A percentile compares a stretch with the other conserved stretches of the same genome.
Evolutionary conservation across 2,113 vertebrate species (phyloP).

Genomic region (Felis catus): DNA sequence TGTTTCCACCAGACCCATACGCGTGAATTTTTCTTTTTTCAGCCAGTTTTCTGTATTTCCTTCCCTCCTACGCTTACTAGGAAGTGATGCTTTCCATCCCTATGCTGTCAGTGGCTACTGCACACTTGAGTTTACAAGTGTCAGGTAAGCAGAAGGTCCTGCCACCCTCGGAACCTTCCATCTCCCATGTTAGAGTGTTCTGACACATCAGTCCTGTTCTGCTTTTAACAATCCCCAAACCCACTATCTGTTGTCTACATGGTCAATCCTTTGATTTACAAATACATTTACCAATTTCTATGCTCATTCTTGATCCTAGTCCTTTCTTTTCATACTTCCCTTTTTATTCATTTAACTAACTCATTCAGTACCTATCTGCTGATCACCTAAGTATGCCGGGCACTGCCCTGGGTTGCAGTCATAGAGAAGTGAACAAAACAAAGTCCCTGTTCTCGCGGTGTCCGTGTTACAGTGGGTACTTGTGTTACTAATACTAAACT

Average conservation of each 20-base stretch:
- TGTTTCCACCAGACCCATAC: not conserved
- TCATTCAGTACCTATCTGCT: not conserved
- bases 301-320: not conserved
- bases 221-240: not conserved
- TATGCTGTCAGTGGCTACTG: no score
- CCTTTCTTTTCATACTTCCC: not conserved
- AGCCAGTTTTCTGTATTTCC: not conserved
- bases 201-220: rapidly evolving
- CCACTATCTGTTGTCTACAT: not conserved
- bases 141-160: rapidly evolving
- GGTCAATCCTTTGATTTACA: not conserved
- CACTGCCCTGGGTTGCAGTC: not conserved
- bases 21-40: not conserved
- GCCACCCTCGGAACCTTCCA: rapidly evolving
- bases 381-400: not conserved
- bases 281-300: not conserved
- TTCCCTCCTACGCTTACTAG: not conserved
- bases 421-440: not conserved
- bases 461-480: rapidly evolving
- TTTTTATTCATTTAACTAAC: not conserved
- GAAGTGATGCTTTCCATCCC: not conserved
- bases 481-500: not conserved
- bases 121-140: not conserved
- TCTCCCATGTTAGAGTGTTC: rapidly evolving
- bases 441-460: rapidly evolving